Base-by-base conservation (phyloP, 1,140 invertebrate species). In the Physella acuta region DNA sequence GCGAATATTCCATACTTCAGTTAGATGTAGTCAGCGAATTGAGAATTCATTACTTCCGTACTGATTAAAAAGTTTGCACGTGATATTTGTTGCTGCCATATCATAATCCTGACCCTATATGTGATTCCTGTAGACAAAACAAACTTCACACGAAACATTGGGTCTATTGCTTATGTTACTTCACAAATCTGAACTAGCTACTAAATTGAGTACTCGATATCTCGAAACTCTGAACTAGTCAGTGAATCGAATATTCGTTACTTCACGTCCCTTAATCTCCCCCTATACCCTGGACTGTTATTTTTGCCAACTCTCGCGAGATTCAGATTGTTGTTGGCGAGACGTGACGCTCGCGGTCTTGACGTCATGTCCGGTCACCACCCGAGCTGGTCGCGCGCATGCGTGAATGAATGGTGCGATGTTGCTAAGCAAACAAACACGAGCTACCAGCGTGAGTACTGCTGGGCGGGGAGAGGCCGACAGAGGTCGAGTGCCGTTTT, bases 371-470 rank as follows among this genome's bases (percentile, higher is more conserved):
- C 64, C 64, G 52, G 28, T 39, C 51, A 39, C n/a, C 24, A 67
- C 53, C 52, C 24, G 39, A 67, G 28, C 30, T 31, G 24, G 17
- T 20, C 24, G 20, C 26, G 64, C 51, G 64, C 64, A 67, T 67
- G 64, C 64, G 64, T 53, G 34, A 67, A 67, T 36, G 64, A 67
- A 67, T 67, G 36, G 64, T 67, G 64, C 30, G 52, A 56, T 67
- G 64, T 67, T 53, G 64, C 64, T 56, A 67, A 28, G 26, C 52
- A 67, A 67, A 67, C 64, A 67, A 67, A 67, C 64, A 55, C 17
- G 52, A 30, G 60, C n/a, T n/a, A 44, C 56, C 20, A 33, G 5
- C 17, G 36, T 34, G 56, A 58, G 36, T 20, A n/a, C 2, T 16
- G 16, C 30, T 0, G 1, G 36, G 26, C 2, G 53, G 31, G 20